Percentiles rank a stretch among this genome's conserved stretches.
phyloP scores from a whole-genome alignment of 2,113 vertebrate genomes.

The Eretmochelys imbricata region DNA sequence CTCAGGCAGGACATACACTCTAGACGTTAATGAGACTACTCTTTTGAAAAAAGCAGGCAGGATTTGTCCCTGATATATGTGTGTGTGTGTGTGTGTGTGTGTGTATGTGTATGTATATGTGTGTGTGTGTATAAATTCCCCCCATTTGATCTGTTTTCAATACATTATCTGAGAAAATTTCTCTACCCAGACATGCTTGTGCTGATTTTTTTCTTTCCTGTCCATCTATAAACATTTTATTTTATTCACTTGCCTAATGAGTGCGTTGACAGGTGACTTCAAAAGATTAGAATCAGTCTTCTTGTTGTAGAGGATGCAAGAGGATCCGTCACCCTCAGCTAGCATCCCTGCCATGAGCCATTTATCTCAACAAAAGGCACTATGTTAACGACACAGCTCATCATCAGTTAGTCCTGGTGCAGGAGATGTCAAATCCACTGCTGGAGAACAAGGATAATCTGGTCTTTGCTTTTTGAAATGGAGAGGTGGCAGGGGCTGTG shows the following conservation, averaged over 20 bases:
- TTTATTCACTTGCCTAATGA: constrained; percentile 26
- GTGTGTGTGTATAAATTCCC: neutral
- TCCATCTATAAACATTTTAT: constrained; percentile 37
- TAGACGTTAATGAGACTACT: neutral
- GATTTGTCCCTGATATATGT: neutral
- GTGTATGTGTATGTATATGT: no score
- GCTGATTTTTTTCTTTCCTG: constrained; percentile 6
- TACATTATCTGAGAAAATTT: neutral
- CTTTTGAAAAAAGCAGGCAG: neutral
- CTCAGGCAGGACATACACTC: neutral
- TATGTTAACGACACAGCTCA: constrained; percentile 41
- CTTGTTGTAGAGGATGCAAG: constrained; percentile 31
- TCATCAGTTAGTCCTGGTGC: constrained; percentile 64
- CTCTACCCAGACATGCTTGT: neutral
- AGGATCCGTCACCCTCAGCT: constrained; percentile 20
- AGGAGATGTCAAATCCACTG: constrained; percentile 65
- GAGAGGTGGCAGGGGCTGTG: constrained; percentile 30
- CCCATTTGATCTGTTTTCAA: neutral
- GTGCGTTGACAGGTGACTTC: constrained; percentile 50
- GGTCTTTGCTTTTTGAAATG: constrained; percentile 61
- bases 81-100: neutral
- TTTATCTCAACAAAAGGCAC: constrained; percentile 64
- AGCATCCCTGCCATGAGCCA: constrained; percentile 65
- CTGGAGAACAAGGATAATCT: constrained; percentile 61
- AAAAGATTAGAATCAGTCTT: constrained; percentile 52